phyloP scores from a whole-genome alignment of 2,113 vertebrate genomes.

The Mormyrus lacerda region DNA sequence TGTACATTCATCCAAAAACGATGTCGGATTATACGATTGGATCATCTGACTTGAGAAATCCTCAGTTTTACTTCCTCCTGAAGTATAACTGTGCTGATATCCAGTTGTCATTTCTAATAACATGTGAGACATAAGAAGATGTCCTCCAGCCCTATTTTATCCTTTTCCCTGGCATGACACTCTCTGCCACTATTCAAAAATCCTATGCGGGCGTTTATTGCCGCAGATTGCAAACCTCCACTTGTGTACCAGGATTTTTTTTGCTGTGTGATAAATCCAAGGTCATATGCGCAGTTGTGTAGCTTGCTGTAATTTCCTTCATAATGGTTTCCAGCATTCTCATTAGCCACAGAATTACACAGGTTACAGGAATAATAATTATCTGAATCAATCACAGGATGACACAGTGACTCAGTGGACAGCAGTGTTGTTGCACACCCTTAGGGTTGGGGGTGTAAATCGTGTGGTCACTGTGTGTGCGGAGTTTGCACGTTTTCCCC shows the following conservation, averaged over 20 bases:
- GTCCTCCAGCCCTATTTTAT: not conserved
- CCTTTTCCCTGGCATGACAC: not conserved
- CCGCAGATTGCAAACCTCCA: not conserved
- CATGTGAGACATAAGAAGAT: not conserved
- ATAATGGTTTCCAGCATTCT: constrained; percentile 14
- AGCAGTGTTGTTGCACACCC: not conserved
- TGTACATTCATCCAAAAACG: not conserved
- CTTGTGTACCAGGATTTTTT: not conserved
- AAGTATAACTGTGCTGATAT: not conserved
- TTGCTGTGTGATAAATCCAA: constrained; percentile 4
- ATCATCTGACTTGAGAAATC: not conserved
- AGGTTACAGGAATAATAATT: constrained; percentile 20
- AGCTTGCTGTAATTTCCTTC: constrained; percentile 15
- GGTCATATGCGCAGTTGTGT: constrained; percentile 2
- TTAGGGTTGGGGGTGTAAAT: not conserved
- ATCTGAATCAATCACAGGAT: constrained; percentile 18
- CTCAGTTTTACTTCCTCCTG: not conserved
- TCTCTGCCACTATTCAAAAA: not conserved
- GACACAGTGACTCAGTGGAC: not conserved
- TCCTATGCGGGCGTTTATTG: not conserved
- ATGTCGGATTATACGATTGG: too few relatives aligned
- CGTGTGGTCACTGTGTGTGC: not conserved
- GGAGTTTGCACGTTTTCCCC: not conserved
- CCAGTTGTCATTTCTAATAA: not conserved
- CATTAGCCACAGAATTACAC: constrained; percentile 13